Evolutionary conservation across 2,888 invertebrate species (phyloP).

Genomic region (Xestia c-nigrum): DNA sequence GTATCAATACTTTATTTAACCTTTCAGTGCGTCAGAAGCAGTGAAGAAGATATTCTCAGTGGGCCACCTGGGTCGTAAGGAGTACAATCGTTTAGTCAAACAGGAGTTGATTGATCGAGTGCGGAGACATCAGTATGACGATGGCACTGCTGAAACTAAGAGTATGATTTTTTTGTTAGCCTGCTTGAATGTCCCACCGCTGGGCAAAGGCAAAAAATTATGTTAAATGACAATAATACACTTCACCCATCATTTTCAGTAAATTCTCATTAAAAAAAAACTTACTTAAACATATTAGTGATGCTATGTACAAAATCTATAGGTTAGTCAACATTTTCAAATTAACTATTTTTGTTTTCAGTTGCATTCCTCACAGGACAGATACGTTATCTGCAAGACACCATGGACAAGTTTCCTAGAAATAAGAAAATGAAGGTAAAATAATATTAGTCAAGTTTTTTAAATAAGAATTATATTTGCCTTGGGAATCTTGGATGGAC

Average conservation of each 20-base stretch:
- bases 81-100: slow-evolving; percentile 87
- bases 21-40: slow-evolving; percentile 92
- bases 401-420: slow-evolving; percentile 90
- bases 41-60: slow-evolving; percentile 94
- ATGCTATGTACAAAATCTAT: background rate
- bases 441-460: background rate
- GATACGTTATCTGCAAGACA: slow-evolving; percentile 93
- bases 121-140: slow-evolving; percentile 93
- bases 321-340: background rate
- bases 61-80: slow-evolving; percentile 91
- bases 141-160: slow-evolving; percentile 92
- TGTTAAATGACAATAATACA: slow-evolving; percentile 59
- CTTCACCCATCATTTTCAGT: background rate
- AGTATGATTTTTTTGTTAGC: slow-evolving; percentile 83
- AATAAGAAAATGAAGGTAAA: slow-evolving; percentile 90
- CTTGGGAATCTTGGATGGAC: background rate
- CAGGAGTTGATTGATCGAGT: slow-evolving; percentile 91
- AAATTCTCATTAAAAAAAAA: background rate
- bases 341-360: slow-evolving; percentile 72
- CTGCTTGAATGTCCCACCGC: too few relatives aligned
- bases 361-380: slow-evolving; percentile 94
- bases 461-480: background rate
- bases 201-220: too few relatives aligned
- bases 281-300: background rate
- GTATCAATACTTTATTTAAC: background rate